Evolutionary conservation across 2,113 vertebrate genomes (phyloP).

Genomic region (Misgurnus mizolepis): DNA sequence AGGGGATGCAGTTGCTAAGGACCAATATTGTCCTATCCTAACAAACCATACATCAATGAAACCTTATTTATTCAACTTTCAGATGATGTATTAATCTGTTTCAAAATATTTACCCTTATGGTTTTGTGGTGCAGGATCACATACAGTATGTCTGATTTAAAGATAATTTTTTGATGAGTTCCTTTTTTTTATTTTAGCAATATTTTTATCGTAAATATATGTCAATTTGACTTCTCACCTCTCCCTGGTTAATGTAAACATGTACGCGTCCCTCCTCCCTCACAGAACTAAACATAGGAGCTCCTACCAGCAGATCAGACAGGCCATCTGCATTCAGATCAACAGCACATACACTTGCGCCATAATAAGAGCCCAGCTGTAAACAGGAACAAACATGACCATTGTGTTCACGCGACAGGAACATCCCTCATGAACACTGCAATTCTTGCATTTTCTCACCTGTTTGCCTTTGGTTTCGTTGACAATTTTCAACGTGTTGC

Average conservation of each 20-base stretch:
- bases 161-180: too few relatives aligned
- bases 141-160: too few relatives aligned
- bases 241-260: slow-evolving; percentile 90
- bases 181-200: too few relatives aligned
- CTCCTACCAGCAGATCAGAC: slow-evolving; percentile 92
- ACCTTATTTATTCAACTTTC: too few relatives aligned
- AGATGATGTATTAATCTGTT: too few relatives aligned
- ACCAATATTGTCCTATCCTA: too few relatives aligned
- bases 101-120: too few relatives aligned
- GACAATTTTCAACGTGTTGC: slow-evolving; percentile 51
- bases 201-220: too few relatives aligned
- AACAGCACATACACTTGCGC: slow-evolving; percentile 85
- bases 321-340: slow-evolving; percentile 92
- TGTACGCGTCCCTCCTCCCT: slow-evolving; percentile 93
- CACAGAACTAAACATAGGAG: slow-evolving; percentile 84
- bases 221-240: slow-evolving; percentile 69
- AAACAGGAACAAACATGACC: slow-evolving; percentile 16
- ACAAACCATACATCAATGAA: too few relatives aligned
- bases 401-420: neutral
- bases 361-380: slow-evolving; percentile 95
- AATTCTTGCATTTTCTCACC: slow-evolving; percentile 40
- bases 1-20: too few relatives aligned
- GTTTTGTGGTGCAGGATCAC: too few relatives aligned
- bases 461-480: slow-evolving; percentile 44
- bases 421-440: neutral